Evolutionary conservation across 2,113 vertebrate genomes (phyloP), one percentile per base, ranked within the genome.

Genomic region (Puntigrus tetrazona): DNA sequence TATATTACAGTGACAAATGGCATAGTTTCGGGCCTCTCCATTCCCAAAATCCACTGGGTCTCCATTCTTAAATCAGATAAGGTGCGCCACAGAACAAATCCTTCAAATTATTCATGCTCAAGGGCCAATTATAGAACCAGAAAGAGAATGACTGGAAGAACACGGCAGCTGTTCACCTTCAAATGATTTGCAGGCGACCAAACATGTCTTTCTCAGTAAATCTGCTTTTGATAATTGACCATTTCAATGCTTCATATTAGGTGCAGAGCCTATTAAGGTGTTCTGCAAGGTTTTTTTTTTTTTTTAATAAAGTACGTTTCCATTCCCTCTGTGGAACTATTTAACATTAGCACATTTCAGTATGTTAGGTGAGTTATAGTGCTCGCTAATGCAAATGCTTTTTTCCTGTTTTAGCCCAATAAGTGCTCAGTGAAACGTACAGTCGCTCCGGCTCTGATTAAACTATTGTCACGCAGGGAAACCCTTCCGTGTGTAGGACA

Each of bases 41-140:
- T 82, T 80, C 63, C 50, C 70, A 81, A 63, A 74, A 84, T 86
- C 55, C 78, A 31, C 77, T 70, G 81, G 61, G 45, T 31, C 74
- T 61, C 50, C 86, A 59, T 55, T 7, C n/a, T 87, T 89, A 78
- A 88, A 91, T 91, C 88, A 86, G 90, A 88, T 85, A 90, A 90
- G 90, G 90, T 91, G 89, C 85, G 88, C 88, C 87, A 85, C 86
- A 88, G 87, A 87, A 85, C 84, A 90, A 90, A 89, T 91, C 87
- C 83, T 87, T 82, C 89, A 91, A 88, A 93, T 93, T 89, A 90
- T 85, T 87, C 89, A 87, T 88, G 82, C 89, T 91, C 86, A 88
- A 93, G 91, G 83, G 85, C 88, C 91, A 89, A 89, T 92, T 91
- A 90, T 86, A 82, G 45, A 86, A 59, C 75, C 73, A 80, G 72